A percentile compares a stretch with the other conserved stretches of the same genome.
Conservation (phyloP, 2,113 vertebrate species). For the Aramus guarauna region DNA sequence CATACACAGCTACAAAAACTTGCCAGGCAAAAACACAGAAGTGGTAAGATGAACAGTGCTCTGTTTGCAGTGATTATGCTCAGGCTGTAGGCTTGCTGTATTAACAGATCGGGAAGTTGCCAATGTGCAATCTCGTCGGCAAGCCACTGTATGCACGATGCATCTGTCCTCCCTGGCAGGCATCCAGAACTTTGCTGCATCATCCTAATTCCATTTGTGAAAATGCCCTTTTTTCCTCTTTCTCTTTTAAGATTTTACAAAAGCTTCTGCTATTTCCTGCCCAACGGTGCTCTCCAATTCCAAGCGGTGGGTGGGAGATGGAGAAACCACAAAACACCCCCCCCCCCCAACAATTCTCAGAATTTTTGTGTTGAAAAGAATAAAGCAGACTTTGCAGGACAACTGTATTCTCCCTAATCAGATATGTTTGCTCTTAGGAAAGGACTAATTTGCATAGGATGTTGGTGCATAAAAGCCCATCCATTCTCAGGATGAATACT, state of each 20-base stretch:
- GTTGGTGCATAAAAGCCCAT: conserved; percentile 12
- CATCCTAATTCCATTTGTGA: not conserved
- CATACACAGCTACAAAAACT: not conserved
- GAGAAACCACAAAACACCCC: not conserved
- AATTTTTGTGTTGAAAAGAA: not conserved
- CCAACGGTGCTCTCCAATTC: not conserved
- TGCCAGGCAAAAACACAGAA: not conserved
- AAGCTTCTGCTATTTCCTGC: conserved; percentile 46
- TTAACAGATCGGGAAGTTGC: not conserved
- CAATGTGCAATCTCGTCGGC: not conserved
- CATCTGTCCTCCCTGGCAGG: conserved; percentile 8
- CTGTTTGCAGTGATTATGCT: conserved; percentile 46
- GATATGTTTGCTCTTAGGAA: conserved; percentile 22
- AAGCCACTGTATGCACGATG: not conserved
- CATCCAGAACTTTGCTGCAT: not conserved
- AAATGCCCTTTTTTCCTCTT: conserved; percentile 24
- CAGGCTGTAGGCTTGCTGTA: not conserved
- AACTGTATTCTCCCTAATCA: not conserved
- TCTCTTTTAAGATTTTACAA: conserved; percentile 27
- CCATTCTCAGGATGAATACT: conserved; percentile 36
- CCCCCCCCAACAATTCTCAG: not conserved
- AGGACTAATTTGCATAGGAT: conserved; percentile 54
- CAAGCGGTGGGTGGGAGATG: not conserved
- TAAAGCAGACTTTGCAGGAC: not conserved
- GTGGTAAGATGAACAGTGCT: conserved; percentile 25